Conservation (phyloP, 2,888 invertebrate genomes). For the Villa cingulata region DNA sequence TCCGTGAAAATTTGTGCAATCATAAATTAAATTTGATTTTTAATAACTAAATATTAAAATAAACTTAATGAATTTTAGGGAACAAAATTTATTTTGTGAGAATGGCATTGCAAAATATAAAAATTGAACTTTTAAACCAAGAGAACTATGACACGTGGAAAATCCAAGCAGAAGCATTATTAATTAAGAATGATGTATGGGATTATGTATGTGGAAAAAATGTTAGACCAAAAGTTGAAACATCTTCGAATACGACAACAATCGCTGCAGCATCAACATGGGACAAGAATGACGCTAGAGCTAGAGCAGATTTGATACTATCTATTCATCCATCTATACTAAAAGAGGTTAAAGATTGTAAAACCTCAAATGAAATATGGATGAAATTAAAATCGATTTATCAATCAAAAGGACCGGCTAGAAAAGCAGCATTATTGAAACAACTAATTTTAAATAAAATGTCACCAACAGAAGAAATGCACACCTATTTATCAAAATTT, state of each 20-base stretch:
- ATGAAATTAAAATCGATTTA: slow-evolving; percentile 7
- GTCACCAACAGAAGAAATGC: slow-evolving; percentile 2
- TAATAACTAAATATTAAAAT: too few species aligned
- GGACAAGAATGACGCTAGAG: background rate
- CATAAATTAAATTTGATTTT: too few species aligned
- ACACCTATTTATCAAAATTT: slow-evolving; percentile 3
- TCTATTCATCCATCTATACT: slow-evolving; percentile 10
- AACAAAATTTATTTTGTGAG: too few species aligned
- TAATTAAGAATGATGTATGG: slow-evolving; percentile 1
- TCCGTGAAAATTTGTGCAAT: too few species aligned
- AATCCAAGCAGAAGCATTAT: background rate
- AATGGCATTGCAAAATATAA: too few species aligned
- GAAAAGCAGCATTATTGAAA: slow-evolving; percentile 7
- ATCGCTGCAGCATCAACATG: background rate
- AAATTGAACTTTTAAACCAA: background rate
- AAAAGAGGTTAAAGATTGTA: slow-evolving; percentile 3
- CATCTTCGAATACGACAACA: background rate
- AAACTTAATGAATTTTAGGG: too few species aligned
- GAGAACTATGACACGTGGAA: slow-evolving; percentile 2
- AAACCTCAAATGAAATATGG: slow-evolving; percentile 6
- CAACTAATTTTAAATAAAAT: slow-evolving; percentile 6
- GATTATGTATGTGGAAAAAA: background rate
- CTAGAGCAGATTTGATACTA: slow-evolving; percentile 8
- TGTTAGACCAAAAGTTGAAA: background rate
- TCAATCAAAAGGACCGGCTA: slow-evolving; percentile 10